phyloP scores from a whole-genome alignment of 2,888 invertebrate species.

The Anodontia alba region DNA sequence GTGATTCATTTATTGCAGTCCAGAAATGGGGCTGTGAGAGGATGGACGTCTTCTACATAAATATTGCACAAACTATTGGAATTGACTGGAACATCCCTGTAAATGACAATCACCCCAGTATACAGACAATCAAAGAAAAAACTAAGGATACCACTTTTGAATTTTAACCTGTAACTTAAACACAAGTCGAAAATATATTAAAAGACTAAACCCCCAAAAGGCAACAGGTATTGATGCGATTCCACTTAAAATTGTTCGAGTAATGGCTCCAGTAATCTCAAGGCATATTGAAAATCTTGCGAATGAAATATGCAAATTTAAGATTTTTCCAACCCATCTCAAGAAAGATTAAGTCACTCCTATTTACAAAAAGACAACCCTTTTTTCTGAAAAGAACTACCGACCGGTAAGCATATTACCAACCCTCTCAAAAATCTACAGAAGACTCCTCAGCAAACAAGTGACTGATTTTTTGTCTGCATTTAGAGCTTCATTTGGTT shows the following conservation, averaged over 20 bases:
- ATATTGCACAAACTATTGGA: constrained; percentile 32
- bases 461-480: constrained; percentile 14
- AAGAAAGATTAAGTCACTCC: constrained; percentile 24
- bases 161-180: constrained; percentile 5
- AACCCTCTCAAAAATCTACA: constrained; percentile 20
- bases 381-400: constrained; percentile 27
- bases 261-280: neutral
- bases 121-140: constrained; percentile 1
- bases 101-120: constrained; percentile 16
- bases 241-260: constrained; percentile 28
- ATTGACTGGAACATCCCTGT: neutral
- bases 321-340: neutral
- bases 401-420: constrained; percentile 32
- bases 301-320: constrained; percentile 4
- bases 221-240: constrained; percentile 31
- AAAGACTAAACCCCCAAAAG: constrained; percentile 16
- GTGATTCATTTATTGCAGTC: neutral
- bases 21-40: constrained; percentile 12
- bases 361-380: constrained; percentile 25
- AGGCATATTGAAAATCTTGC: constrained; percentile 4
- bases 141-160: neutral
- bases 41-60: constrained; percentile 20
- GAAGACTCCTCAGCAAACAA: constrained; percentile 17
- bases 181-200: neutral
- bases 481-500: constrained; percentile 19